Percentiles rank a stretch among this genome's conserved stretches.
These are phyloP conservation scores for Periophthalmus magnuspinnatus DNA, from an alignment of 2,797 vertebrate species.

Conservation along the genomic window DNA sequence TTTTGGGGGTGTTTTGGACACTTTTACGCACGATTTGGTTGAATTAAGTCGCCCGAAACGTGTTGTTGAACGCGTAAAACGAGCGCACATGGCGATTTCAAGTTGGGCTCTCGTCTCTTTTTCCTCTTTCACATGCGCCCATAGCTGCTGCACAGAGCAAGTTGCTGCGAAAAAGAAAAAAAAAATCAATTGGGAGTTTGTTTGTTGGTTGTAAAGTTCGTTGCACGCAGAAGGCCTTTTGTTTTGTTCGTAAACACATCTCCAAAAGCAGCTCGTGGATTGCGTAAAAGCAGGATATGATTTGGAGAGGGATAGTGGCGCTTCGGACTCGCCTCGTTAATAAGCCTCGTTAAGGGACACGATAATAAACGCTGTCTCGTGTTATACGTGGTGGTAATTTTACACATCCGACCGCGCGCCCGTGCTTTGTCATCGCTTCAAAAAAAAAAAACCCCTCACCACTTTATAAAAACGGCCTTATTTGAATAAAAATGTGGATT, in stretches of 20 bases:
- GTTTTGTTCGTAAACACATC: neutral
- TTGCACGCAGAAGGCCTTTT: neutral
- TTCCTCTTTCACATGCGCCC: neutral
- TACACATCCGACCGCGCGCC: slow-evolving; percentile 29
- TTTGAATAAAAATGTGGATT: neutral
- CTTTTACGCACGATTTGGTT: slow-evolving; percentile 3
- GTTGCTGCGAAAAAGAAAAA: neutral
- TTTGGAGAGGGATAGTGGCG: neutral
- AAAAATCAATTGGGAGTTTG: slow-evolving; percentile 7
- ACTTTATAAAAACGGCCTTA: neutral
- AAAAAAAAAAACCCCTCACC: slow-evolving; percentile 9
- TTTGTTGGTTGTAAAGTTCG: neutral
- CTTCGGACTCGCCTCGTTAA: slow-evolving; percentile 19
- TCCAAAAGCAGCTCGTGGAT: neutral
- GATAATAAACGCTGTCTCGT: slow-evolving; percentile 40
- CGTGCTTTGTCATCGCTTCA: slow-evolving; percentile 29
- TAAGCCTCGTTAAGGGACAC: slow-evolving; percentile 30
- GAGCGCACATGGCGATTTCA: slow-evolving; percentile 4
- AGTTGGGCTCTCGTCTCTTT: neutral
- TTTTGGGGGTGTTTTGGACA: neutral
- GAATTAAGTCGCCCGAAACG: neutral
- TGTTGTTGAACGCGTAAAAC: neutral
- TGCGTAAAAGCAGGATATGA: neutral
- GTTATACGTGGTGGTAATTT: slow-evolving; percentile 56
- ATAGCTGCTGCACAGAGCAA: neutral